Percentiles rank a stretch among this genome's conserved stretches.
Conservation (phyloP, 2,888 invertebrate genomes). For the Alloscopus bannaensis region DNA sequence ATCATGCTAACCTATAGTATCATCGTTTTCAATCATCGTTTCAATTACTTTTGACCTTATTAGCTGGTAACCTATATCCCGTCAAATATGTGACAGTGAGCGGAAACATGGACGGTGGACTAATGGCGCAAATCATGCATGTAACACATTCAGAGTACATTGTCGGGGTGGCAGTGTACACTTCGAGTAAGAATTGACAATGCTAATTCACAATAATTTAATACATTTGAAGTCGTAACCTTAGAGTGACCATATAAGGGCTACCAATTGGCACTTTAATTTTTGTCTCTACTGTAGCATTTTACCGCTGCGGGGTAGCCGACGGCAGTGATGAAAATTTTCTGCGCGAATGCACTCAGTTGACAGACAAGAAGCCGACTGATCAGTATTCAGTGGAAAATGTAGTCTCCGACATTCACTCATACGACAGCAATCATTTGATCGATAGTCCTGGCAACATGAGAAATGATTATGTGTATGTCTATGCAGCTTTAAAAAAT, state of each 20-base stretch:
- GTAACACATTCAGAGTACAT: slow-evolving; percentile 33
- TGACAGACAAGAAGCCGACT: not conserved
- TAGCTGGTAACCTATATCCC: slow-evolving; percentile 26
- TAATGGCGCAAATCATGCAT: slow-evolving; percentile 29
- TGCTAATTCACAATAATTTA: not conserved
- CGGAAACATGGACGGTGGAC: slow-evolving; percentile 23
- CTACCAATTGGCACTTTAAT: too few relatives aligned
- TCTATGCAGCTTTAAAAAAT: slow-evolving; percentile 30
- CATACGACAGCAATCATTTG: slow-evolving; percentile 13
- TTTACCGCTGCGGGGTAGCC: slow-evolving; percentile 46
- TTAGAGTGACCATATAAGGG: not conserved
- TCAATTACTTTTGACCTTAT: too few relatives aligned
- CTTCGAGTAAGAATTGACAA: slow-evolving; percentile 21
- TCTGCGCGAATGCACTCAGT: slow-evolving; percentile 20
- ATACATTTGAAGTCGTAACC: not conserved
- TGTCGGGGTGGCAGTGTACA: slow-evolving; percentile 25
- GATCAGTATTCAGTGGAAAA: slow-evolving; percentile 5
- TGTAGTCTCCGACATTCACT: slow-evolving; percentile 22
- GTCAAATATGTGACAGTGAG: slow-evolving; percentile 37
- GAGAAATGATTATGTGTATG: slow-evolving; percentile 33
- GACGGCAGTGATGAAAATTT: slow-evolving; percentile 28
- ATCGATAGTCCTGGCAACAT: slow-evolving; percentile 44
- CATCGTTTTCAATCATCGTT: too few relatives aligned
- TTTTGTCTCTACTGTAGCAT: slow-evolving; percentile 27
- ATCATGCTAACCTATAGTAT: too few relatives aligned